Base-by-base conservation (phyloP, 2,888 invertebrate species). In the Catocala sponsa region DNA sequence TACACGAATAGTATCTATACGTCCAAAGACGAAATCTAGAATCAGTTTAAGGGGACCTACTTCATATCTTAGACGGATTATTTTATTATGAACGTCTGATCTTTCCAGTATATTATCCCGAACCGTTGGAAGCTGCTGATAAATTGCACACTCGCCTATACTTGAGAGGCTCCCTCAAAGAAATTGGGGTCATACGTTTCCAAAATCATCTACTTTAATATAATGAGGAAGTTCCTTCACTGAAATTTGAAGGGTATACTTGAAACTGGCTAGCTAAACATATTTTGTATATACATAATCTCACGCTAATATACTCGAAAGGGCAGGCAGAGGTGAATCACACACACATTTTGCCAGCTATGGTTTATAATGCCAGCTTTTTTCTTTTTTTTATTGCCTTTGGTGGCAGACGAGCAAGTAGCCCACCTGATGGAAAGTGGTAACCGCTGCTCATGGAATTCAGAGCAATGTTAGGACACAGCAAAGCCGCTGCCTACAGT, bases 121-220 rank as follows among this genome's bases (percentile, higher is more conserved):
- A 13, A 15, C 25, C 55, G 15, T 52, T 61, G 46, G 49, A 49
- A 47, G 25, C n/a, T 41, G 9, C n/a, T 61, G 65, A 72, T 57
- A 65, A 71, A 71, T 72, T 15, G 65, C 32, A 56, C 59, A 72
- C 65, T 69, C 52, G 35, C 50, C 50, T 50, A 50, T 35, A 54
- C 48, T 35, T 59, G 35, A 54, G 51, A 15, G 54, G 46, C 7
- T 42, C 25, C 42, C 4, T 44, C 41, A 10, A 59, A 13, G 35
- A 59, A 68, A 68, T 57, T 50, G 46, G 15, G 47, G 52, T 32
- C 51, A 43, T 71, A 57, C 13, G 52, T 65, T 61, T 52, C 57
- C 56, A 57, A 61, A 65, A 68, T 56, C 52, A 42, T 59, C 42
- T 41, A 64, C 59, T 57, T 68, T 52, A 55, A 6, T 13, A 54